phyloP scores from a whole-genome alignment of 2,888 invertebrate genomes.

The Pinctada fucata region DNA sequence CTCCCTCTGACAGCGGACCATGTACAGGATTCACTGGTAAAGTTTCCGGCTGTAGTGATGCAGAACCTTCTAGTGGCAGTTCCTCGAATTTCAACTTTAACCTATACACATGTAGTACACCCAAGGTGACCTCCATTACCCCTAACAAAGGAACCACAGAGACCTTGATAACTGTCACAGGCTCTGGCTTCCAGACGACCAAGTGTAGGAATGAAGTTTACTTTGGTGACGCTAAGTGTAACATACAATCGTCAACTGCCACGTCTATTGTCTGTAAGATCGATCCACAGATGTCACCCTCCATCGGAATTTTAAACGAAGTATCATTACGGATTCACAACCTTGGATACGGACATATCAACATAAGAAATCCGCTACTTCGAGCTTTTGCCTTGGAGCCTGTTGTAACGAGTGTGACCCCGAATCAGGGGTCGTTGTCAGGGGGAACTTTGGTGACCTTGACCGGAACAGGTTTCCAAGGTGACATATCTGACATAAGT shows the following conservation, averaged over 20 bases:
- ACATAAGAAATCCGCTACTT: constrained; percentile 34
- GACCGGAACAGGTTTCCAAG: constrained; percentile 59
- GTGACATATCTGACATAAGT: constrained; percentile 38
- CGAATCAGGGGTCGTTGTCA: constrained; percentile 45
- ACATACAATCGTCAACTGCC: constrained; percentile 28
- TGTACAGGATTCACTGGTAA: constrained; percentile 44
- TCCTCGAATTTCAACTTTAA: constrained; percentile 52
- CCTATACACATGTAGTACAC: constrained; percentile 56
- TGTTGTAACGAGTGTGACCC: constrained; percentile 42
- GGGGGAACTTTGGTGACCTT: constrained; percentile 52
- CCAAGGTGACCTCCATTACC: constrained; percentile 46
- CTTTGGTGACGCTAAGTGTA: constrained; percentile 46
- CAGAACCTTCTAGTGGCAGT: constrained; percentile 36
- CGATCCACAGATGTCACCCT: constrained; percentile 41
- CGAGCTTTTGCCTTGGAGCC: constrained; percentile 51
- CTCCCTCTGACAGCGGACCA: constrained; percentile 41
- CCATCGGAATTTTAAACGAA: constrained; percentile 45
- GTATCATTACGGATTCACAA: constrained; percentile 47
- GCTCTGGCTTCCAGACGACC: constrained; percentile 51
- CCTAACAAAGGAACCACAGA: constrained; percentile 51
- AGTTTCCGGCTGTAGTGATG: constrained; percentile 46
- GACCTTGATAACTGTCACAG: constrained; percentile 49
- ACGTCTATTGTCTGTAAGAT: constrained; percentile 40
- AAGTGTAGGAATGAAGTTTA: constrained; percentile 60
- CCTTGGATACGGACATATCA: constrained; percentile 47